Base-by-base conservation (phyloP, 2,113 vertebrate genomes). In the Tiliqua scincoides region DNA sequence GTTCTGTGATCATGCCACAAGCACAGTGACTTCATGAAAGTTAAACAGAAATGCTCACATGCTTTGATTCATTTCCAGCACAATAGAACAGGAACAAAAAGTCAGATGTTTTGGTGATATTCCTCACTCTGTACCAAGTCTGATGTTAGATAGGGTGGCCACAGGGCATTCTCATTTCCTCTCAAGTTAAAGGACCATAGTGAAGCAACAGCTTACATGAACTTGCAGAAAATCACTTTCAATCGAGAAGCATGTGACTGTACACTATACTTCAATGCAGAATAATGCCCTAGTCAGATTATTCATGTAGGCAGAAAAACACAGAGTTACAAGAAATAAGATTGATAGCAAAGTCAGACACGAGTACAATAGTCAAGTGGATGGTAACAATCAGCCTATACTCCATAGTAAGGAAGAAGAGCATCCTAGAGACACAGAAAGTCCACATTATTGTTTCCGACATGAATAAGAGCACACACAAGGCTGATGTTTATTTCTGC, bases 341-440 rank as follows among this genome's bases (percentile, higher is more conserved):
- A 84, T 17, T 91, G 85, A 93, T 89, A 52, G 62, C 61, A 61
- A 88, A 92, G 61, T 89, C 85, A 94, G 91, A 73, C 54, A 90
- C 40, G 74, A 77, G 79, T 84, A 57, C 48, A 78, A 81, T 27
- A 86, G 67, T 88, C 35, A 85, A 68, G 80, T 91, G 67, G 90
- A 84, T 87, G 57, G 68, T 71, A 90, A 85, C n/a, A 94, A 92
- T 89, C 89, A 92, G 87, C 65, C 67, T 80, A 80, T n/a, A 40
- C 77, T 62, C 57, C 67, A 87, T 11, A 52, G 83, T 91, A 86
- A 59, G 89, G 82, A 87, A 25, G 84, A 85, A 62, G 7, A 85
- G 18, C 73, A 79, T 88, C 75, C 40, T 72, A 10, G 78, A 89
- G 48, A 85, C 85, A 89, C 81, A 57, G 70, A 68, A 87, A 54